Base-by-base conservation (phyloP, 2,888 invertebrate genomes). In the Keiferia lycopersicella region DNA sequence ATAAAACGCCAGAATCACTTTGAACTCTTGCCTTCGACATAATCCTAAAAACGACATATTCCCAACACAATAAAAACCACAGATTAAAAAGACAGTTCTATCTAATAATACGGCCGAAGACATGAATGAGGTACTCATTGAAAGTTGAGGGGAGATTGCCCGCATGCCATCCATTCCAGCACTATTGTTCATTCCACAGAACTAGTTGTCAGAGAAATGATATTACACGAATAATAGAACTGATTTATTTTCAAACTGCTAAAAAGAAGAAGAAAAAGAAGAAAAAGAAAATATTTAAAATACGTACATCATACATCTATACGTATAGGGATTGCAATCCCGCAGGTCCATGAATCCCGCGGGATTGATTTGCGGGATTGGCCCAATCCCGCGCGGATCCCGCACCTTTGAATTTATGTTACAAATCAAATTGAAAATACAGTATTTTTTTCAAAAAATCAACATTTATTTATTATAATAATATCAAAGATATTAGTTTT, bases 131-230 rank as follows among this genome's bases (percentile, higher is more conserved):
- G 51, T 68, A 69, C 67, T 70, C 67, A 72, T 75, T 75, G 67
- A 69, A 69, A 69, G 68, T 65, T 51, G 70, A 67, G 70, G 70
- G 74, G 71, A 73, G 73, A 73, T 74, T 72, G 73, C 74, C 80
- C 74, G 78, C 75, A 78, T 81, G 66, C 67, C 67, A 60, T 50
- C 63, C 62, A 69, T 63, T 66, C 63, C 63, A 64, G 61, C n/a
- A 34, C 30, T 48, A 62, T 62, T 62, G 62, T 62, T 62, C 63
- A 65, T 59, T 56, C 30, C 56, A 56, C 56, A 56, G 56, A 56
- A 34, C 34, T 56, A 56, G 30, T 18, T 10, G 10, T 10, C 30
- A 56, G 56, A 56, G 26, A 34, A 34, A 16, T 51, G 16, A 16
- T 4, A 45, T 45, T 14, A 53, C 14, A 22, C 16, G 4, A 4